Percentiles rank a stretch among this genome's conserved stretches.
Conservation (phyloP, 2,113 vertebrate genomes). For the Entosphenus tridentatus region DNA sequence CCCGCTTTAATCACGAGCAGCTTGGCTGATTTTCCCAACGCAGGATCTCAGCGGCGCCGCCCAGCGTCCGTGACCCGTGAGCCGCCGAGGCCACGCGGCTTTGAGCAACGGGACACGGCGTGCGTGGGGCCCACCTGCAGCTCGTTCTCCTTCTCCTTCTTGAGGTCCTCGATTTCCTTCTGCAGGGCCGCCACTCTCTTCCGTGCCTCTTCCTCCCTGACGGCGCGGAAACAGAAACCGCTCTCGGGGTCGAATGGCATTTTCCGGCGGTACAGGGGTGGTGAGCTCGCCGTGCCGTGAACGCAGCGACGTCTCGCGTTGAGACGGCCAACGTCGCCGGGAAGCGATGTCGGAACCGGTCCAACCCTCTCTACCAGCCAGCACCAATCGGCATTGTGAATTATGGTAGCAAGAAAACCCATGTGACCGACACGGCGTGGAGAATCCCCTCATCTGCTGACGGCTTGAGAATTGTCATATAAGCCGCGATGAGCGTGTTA, state of each 20-base stretch:
- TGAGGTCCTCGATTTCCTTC: constrained; percentile 31
- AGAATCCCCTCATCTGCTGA: no score
- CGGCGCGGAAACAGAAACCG: constrained; percentile 8
- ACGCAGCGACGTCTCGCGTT: background rate
- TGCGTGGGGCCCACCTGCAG: constrained; percentile 26
- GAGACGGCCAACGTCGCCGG: constrained; percentile 9
- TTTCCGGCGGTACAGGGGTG: background rate
- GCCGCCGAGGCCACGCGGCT: constrained; percentile 15
- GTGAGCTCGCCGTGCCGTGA: background rate
- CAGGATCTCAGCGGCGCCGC: constrained; percentile 15
- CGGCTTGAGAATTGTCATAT: no score
- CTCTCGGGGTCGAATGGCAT: background rate
- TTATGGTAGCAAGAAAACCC: no score
- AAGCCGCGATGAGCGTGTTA: no score
- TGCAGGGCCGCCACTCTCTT: constrained; percentile 27
- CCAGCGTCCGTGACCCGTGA: constrained; percentile 12
- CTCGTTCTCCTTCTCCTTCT: constrained; percentile 26
- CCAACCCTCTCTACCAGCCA: no score
- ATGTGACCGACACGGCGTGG: no score
- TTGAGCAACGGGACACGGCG: constrained; percentile 15
- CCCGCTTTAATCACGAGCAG: constrained; percentile 15
- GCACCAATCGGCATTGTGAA: no score
- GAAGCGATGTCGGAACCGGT: constrained; percentile 7
- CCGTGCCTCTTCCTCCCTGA: constrained; percentile 33
- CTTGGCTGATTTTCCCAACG: constrained; percentile 11